A percentile compares a stretch with the other conserved stretches of the same genome.
Evolutionary conservation across 2,113 vertebrate genomes (phyloP).

Genomic region (Cichladusa arquata): DNA sequence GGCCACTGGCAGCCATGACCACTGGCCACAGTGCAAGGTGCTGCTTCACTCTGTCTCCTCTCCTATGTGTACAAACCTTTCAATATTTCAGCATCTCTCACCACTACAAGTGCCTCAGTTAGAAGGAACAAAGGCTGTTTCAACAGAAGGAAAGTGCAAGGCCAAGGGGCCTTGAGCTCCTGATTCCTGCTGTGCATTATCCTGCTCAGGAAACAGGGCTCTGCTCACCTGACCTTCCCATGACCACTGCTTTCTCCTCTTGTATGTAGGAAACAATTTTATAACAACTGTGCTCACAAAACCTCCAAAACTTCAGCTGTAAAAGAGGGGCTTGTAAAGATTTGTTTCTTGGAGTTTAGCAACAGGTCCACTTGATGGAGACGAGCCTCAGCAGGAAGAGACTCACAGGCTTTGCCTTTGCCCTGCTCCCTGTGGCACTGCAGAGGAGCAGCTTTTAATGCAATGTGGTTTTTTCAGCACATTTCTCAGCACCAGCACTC

Average conservation of each 20-base stretch:
- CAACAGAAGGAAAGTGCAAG: background rate
- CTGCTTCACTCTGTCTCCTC: background rate
- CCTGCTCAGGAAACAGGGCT: background rate
- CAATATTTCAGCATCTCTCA: background rate
- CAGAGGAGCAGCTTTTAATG: background rate
- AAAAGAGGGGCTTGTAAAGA: background rate
- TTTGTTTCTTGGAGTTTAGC: background rate
- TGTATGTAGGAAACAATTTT: background rate
- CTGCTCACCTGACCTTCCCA: background rate
- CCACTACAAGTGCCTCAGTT: too few species aligned
- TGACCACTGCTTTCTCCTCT: background rate
- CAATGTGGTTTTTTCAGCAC: background rate
- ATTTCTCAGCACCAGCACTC: background rate
- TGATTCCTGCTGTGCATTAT: background rate
- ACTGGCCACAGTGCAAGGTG: rapidly evolving
- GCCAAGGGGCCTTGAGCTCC: background rate
- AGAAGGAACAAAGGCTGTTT: background rate
- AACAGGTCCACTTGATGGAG: background rate
- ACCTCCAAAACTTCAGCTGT: background rate
- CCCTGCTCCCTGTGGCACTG: background rate
- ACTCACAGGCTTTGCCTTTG: background rate
- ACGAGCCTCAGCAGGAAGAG: background rate
- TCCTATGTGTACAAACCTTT: rapidly evolving
- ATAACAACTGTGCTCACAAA: background rate
- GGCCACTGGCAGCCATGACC: background rate